Conservation (phyloP, 64 coral and sea anemone species). For the Platygyra sinensis region DNA sequence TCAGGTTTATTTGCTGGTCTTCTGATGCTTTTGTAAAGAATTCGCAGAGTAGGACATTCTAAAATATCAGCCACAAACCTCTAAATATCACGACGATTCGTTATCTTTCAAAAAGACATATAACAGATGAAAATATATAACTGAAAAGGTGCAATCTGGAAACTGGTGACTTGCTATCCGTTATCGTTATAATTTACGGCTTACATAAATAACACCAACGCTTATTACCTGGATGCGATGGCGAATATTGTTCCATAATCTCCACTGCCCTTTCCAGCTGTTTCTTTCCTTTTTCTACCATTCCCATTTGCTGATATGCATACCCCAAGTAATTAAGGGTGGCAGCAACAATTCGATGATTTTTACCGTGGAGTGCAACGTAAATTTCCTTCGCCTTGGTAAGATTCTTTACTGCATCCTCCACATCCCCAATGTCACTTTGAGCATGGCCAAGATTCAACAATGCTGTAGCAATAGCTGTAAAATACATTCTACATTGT, state of each 20-base stretch:
- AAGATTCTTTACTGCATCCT: background rate
- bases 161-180: no score
- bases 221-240: slow-evolving; percentile 7
- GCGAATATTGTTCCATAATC: background rate
- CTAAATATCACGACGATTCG: no score
- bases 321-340: background rate
- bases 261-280: background rate
- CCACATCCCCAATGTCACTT: background rate
- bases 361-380: slow-evolving; percentile 3
- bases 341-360: slow-evolving; percentile 13
- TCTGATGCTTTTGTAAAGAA: no score
- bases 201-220: no score
- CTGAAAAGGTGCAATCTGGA: no score
- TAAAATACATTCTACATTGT: background rate
- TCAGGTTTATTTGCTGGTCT: no score
- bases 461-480: slow-evolving; percentile 20
- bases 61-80: no score
- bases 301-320: background rate
- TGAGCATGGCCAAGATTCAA: slow-evolving; percentile 25
- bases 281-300: background rate
- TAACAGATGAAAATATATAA: no score
- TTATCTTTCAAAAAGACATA: no score
- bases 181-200: no score
- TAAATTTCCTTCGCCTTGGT: slow-evolving; percentile 15
- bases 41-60: no score